Conservation (phyloP, 2,797 vertebrate genomes). For the Cryptoblepharus egeriae region DNA sequence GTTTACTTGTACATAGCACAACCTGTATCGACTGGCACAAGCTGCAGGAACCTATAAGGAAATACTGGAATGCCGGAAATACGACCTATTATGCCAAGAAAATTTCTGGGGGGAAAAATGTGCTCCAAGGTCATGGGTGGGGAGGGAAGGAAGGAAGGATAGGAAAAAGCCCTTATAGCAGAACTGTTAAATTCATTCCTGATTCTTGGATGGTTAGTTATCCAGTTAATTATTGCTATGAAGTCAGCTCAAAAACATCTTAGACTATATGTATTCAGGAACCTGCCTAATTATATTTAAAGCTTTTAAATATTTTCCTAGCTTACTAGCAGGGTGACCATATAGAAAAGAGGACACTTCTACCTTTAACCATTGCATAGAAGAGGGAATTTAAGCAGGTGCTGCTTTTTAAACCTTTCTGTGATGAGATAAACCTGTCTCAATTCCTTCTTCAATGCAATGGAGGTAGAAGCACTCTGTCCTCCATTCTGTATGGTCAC, state of each 20-base stretch:
- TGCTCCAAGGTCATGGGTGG: constrained; percentile 45
- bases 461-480: too few relatives aligned
- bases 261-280: constrained; percentile 16
- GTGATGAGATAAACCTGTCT: too few relatives aligned
- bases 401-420: too few relatives aligned
- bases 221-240: constrained; percentile 24
- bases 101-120: constrained; percentile 58
- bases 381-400: too few relatives aligned
- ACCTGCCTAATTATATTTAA: constrained; percentile 20
- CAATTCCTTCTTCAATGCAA: too few relatives aligned
- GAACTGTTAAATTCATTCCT: constrained; percentile 30
- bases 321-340: too few relatives aligned
- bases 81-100: constrained; percentile 43
- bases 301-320: constrained; percentile 22
- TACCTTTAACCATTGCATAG: too few relatives aligned
- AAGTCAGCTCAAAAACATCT: constrained; percentile 42
- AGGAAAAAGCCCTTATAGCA: constrained; percentile 22
- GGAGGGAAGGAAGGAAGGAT: constrained; percentile 58
- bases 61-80: constrained; percentile 48
- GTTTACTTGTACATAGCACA: constrained; percentile 51
- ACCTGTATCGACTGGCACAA: constrained; percentile 49
- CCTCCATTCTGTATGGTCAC: too few relatives aligned
- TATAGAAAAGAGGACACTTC: too few relatives aligned
- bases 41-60: constrained; percentile 18
- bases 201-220: constrained; percentile 23